Evolutionary conservation across 2,797 vertebrate genomes (phyloP), one percentile per base, ranked within the genome.

Genomic region (Podargus strigoides): DNA sequence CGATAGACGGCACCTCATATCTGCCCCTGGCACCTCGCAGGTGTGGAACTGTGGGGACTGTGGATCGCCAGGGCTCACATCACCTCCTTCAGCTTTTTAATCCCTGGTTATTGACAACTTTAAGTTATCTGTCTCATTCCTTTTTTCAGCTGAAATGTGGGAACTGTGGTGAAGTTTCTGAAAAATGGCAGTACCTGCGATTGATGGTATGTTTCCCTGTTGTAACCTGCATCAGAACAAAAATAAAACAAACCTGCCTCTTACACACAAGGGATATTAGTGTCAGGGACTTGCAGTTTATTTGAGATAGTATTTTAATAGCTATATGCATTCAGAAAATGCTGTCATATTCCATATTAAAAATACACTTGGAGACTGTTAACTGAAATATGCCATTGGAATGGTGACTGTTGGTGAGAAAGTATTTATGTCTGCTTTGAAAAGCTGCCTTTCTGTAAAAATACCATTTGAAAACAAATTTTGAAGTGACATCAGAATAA

Each of bases 181-280:
- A 99, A 53, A 99, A 99, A 97, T 99, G 99, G 99, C 99, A 99
- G 88, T 99, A 99, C 69, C 89, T 99, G 49, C 98, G 98, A 17
- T 83, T 98, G 47, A 96, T 98, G 98, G 99, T 99, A 98, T 94
- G 98, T 69, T 22, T 58, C 36, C 24, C n/a, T 41, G 50, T 6
- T 19, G 44, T 13, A 55, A 66, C 12, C 44, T 18, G 41, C 18
- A 15, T 34, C 42, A 8, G 55, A 80, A 69, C 22, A 37, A 47
- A 73, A 63, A 26, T 0, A 37, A 47, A 34, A 26, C 27, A n/a
- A 14, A 63, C 26, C 30, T 53, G 37, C 37, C 49, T 22, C 37
- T 30, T 46, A 34, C 23, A 32, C 4, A 0, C 6, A 36, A 49
- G 15, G 14, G 5, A 17, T 16, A 9, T 30, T 41, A 6, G 9